Conservation (phyloP, 2,888 invertebrate species). For the Dinocampus coccinellae region DNA sequence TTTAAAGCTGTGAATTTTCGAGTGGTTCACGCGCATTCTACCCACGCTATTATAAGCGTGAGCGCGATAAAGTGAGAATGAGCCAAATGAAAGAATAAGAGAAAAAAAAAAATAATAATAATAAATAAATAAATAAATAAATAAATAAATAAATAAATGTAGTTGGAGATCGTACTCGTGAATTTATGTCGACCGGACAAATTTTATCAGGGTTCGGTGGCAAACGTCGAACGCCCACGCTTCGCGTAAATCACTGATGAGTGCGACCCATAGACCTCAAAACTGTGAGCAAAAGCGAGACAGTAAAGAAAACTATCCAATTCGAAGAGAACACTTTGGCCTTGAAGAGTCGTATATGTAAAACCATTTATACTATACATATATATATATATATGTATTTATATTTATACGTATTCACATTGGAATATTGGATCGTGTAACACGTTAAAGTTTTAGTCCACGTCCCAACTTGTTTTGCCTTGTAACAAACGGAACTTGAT, state of each 20-base stretch:
- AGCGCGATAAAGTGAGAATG: conserved; percentile 4
- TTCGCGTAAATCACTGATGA: conserved; percentile 61
- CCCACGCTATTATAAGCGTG: background rate
- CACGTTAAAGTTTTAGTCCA: conserved; percentile 38
- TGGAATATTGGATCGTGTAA: conserved; percentile 32
- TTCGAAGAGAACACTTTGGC: conserved; percentile 27
- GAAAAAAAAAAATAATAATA: conserved; percentile 20
- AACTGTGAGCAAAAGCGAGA: conserved; percentile 4
- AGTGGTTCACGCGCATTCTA: background rate
- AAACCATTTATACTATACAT: too few species aligned
- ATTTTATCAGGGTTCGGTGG: conserved; percentile 69
- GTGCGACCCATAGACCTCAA: conserved; percentile 8
- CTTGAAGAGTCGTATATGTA: conserved; percentile 31
- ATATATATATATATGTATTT: background rate
- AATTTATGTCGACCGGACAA: conserved; percentile 68
- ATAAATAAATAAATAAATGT: conserved; percentile 2
- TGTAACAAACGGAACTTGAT: conserved; percentile 46
- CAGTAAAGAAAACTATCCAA: conserved; percentile 9
- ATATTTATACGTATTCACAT: conserved; percentile 19
- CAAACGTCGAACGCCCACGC: conserved; percentile 67
- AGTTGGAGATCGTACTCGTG: conserved; percentile 57
- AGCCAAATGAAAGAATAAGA: background rate
- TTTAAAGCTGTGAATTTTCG: conserved; percentile 36
- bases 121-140: conserved; percentile 27
- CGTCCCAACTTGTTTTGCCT: conserved; percentile 42